Conservation (phyloP, 2,797 vertebrate genomes). For the Alcedo atthis region DNA sequence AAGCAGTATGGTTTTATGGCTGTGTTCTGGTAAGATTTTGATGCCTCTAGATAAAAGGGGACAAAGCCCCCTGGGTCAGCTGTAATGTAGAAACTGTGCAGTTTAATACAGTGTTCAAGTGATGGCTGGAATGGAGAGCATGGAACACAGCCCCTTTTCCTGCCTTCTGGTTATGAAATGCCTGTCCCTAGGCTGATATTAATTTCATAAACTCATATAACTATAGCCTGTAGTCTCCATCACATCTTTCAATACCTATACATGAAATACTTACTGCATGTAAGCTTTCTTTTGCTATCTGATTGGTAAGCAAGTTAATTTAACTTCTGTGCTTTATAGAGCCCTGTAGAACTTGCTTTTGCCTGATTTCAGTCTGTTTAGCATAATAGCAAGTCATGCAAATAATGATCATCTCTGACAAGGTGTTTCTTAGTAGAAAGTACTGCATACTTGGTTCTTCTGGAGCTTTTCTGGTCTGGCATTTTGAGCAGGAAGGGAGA, state of each 20-base stretch:
- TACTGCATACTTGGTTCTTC: background rate
- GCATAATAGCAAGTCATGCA: background rate
- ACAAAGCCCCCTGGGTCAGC: background rate
- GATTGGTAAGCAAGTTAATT: background rate
- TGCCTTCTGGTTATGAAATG: background rate
- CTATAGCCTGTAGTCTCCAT: background rate
- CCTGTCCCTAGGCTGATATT: background rate
- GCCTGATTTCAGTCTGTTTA: background rate
- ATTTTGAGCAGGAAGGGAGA: background rate
- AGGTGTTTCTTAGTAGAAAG: background rate
- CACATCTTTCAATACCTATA: background rate
- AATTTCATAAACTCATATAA: background rate
- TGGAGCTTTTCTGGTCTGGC: background rate
- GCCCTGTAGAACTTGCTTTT: background rate
- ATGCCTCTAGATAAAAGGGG: background rate
- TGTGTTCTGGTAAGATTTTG: background rate
- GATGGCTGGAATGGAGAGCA: background rate
- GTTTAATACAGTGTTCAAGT: background rate
- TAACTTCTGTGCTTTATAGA: background rate
- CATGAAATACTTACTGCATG: background rate
- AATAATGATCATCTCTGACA: background rate
- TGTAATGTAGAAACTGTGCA: accelerated
- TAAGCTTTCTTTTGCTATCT: background rate
- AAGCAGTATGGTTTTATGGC: background rate
- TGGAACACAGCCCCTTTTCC: background rate